These are phyloP conservation scores for Salvelinus fontinalis DNA, from an alignment of 2,113 vertebrate species.

Conservation along the genomic window DNA sequence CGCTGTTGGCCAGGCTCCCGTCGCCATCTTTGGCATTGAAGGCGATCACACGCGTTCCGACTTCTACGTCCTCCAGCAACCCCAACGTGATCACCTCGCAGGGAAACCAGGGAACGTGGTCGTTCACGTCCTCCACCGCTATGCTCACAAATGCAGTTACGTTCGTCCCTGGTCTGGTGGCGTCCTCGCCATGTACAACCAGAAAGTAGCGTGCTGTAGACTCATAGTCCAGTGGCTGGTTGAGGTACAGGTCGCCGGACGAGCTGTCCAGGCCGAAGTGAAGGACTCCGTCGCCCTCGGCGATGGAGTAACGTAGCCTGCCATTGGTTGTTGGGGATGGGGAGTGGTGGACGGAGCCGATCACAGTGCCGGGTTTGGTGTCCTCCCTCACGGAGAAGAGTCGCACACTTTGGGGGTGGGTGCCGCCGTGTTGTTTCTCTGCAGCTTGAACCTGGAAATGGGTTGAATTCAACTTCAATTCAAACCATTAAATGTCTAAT, in stretches of 20 bases:
- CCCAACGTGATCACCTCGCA: constrained; percentile 80
- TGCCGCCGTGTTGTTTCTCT: constrained; percentile 36
- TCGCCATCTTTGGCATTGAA: constrained; percentile 88
- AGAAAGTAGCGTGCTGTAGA: constrained; percentile 77
- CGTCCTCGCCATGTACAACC: constrained; percentile 70
- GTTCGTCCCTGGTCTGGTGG: constrained; percentile 57
- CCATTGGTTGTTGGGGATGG: constrained; percentile 19
- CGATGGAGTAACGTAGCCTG: constrained; percentile 73
- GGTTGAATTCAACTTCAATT: constrained; percentile 7
- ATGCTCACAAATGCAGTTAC: constrained; percentile 75
- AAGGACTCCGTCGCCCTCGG: constrained; percentile 70
- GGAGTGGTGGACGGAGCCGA: constrained; percentile 72
- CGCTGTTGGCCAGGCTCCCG: constrained; percentile 82
- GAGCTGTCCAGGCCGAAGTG: constrained; percentile 81
- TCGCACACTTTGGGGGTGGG: constrained; percentile 63
- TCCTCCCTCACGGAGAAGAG: constrained; percentile 82
- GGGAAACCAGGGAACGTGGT: constrained; percentile 83
- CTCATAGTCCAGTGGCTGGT: constrained; percentile 88
- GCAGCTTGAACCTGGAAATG: constrained; percentile 79
- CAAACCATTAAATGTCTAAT: background rate
- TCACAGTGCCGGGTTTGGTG: constrained; percentile 72
- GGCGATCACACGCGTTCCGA: constrained; percentile 78
- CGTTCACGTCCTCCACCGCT: constrained; percentile 85
- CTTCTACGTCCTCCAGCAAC: constrained; percentile 76
- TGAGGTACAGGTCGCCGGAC: constrained; percentile 83